Base-by-base conservation (phyloP, 2,888 invertebrate genomes). In the Drosophila limbata region DNA sequence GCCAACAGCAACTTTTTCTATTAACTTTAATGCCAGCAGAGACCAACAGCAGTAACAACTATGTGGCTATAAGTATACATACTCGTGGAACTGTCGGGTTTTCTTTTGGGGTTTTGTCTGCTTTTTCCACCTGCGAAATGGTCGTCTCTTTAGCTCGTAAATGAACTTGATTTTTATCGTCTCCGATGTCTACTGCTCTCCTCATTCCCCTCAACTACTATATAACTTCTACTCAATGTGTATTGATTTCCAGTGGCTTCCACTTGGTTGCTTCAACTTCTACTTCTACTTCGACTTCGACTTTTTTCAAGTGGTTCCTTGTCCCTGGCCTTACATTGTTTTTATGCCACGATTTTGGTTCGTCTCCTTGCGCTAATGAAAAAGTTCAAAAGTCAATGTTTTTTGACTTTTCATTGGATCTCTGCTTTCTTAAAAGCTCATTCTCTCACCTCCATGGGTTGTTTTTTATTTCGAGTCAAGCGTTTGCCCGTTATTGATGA, bases 151-250 rank as follows among this genome's bases (percentile, higher is more conserved):
- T 88, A 63, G 71, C 71, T 77, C 69, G 78, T 72, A 89, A 86
- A 86, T 86, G 89, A 86, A 86, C 89, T 86, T 88, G 88, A 86
- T 89, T 89, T 76, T 88, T 86, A 86, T 86, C 89, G 83, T 64
- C 74, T 44, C 42, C 55, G 31, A 42, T 69, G 57, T 72, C 55
- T 72, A 5, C 48, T 6, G 15, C 15, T 33, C 35, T 19, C 13
- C 39, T 2, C 48, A 1, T 51, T n/a, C 17, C 33, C 48, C 1
- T 10, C 31, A 33, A 55, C 19, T 42, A 8, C 1, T 15, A 33
- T 53, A 11, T 3, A 21, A 33, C 42, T 55, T 10, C 33, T n/a
- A 21, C 45, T 63, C 66, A 55, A 50, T 76, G 63, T 81, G 76
- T 84, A 85, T 85, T 85, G 85, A 85, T 85, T 85, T 85, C 83